Evolutionary conservation across 1,140 invertebrate species (phyloP), one percentile per base, ranked within the genome.

Genomic region (Lethrus apterus): DNA sequence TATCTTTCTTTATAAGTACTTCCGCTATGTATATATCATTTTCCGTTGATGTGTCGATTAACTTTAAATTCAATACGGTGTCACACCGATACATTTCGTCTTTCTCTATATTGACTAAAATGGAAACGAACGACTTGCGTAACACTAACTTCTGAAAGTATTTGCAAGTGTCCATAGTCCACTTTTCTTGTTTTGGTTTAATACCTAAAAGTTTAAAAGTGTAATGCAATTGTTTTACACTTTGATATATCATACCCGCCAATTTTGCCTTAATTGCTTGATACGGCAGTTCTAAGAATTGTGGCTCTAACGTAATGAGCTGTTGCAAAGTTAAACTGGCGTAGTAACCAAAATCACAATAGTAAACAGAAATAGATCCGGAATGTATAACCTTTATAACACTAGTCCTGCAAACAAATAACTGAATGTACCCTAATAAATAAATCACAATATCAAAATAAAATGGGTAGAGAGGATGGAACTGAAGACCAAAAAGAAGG

Each of bases 261-360:
- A 78, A 58, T 60, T 66, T 71, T 3, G 75, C 75, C 49, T 71
- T 75, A 18, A 78, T 67, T 2, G 75, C 76, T 56, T 77, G 76
- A 63, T 73, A 74, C 2, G 75, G 74, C 19, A 78, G 56, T 17
- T 65, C 56, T 24, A 70, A 52, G 46, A 75, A 78, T 24, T 70
- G 55, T 10, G 59, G 52, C 15, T 65, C 57, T 14, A 78, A 55
- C 2, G 69, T 67, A 26, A 69, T 63, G 13, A 77, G 59, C 32
- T 71, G 66, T 18, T 62, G 59, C 10, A 68, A 42, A 17, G 54
- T 55, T 4, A 72, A 45, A 33, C 66, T 58, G 17, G 59, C 60
- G 19, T 74, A 69, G 34, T 75, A 70, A 1, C 76, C 76, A 49
- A 66, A 77, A 55, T 78, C 76, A 32, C 73, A 71, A 40, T 73